Evolutionary conservation across 1,140 invertebrate species (phyloP).

Genomic region (Drosophila biarmipes): DNA sequence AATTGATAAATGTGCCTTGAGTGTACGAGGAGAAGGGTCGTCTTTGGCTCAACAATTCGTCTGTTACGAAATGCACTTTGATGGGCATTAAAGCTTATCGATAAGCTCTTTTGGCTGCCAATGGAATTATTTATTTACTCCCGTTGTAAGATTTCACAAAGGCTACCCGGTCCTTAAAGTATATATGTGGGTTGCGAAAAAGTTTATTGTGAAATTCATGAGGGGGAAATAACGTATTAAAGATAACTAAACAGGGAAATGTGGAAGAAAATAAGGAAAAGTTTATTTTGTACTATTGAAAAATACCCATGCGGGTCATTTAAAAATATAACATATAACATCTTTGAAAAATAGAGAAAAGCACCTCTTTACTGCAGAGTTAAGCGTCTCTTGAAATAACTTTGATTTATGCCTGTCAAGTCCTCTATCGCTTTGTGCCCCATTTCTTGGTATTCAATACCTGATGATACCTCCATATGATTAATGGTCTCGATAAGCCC

Average conservation of each 20-base stretch:
- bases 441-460: slow-evolving; percentile 28
- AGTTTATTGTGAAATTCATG: slow-evolving; percentile 11
- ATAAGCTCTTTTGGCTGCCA: slow-evolving; percentile 56
- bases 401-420: slow-evolving; percentile 23
- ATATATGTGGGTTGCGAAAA: slow-evolving; percentile 10
- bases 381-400: slow-evolving; percentile 4
- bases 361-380: not conserved
- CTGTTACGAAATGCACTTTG: slow-evolving; percentile 62
- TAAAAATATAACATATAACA: no score
- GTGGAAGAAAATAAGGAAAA: slow-evolving; percentile 8
- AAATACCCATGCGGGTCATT: no score
- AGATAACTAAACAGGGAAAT: not conserved
- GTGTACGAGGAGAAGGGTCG: slow-evolving; percentile 1
- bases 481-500: slow-evolving; percentile 50
- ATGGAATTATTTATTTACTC: slow-evolving; percentile 64
- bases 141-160: slow-evolving; percentile 14
- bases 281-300: not conserved
- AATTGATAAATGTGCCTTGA: slow-evolving; percentile 68
- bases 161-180: slow-evolving; percentile 2
- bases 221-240: slow-evolving; percentile 1
- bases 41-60: slow-evolving; percentile 27
- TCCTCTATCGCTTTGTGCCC: not conserved
- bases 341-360: not conserved
- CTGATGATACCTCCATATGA: slow-evolving; percentile 16
- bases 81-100: slow-evolving; percentile 61